Percentiles rank a stretch among this genome's conserved stretches.
Conservation (phyloP, 2,797 vertebrate species). For the Trichosurus vulpecula region DNA sequence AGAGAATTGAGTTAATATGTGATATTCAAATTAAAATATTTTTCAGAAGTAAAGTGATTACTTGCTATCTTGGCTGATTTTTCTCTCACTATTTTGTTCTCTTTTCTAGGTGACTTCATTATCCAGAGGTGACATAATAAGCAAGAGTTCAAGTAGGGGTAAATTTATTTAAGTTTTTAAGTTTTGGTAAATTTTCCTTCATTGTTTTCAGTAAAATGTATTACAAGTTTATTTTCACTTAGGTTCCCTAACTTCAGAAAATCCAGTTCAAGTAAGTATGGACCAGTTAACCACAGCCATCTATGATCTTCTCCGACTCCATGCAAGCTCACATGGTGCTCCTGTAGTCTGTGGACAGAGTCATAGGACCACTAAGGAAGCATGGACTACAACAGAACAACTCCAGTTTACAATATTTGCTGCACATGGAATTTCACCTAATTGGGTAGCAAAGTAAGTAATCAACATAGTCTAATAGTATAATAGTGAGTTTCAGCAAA, state of each 20-base stretch:
- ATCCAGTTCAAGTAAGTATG: conserved; percentile 89
- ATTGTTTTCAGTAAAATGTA: conserved; percentile 41
- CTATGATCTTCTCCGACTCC: conserved; percentile 91
- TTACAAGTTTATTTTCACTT: conserved; percentile 73
- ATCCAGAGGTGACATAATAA: conserved; percentile 81
- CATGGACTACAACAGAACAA: conserved; percentile 92
- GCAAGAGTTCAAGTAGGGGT: conserved; percentile 84
- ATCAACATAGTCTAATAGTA: conserved; percentile 7
- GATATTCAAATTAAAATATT: background rate
- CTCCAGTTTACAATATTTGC: conserved; percentile 96
- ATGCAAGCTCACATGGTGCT: conserved; percentile 88
- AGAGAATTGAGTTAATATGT: background rate
- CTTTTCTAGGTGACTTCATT: conserved; percentile 85
- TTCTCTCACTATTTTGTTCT: conserved; percentile 59
- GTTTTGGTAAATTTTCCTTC: conserved; percentile 51
- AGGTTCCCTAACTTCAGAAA: conserved; percentile 84
- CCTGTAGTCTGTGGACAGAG: conserved; percentile 72
- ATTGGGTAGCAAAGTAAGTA: conserved; percentile 95
- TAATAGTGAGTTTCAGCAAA: conserved; percentile 7
- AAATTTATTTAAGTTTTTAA: conserved; percentile 70
- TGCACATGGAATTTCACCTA: conserved; percentile 91
- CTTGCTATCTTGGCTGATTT: conserved; percentile 43
- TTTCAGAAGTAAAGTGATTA: conserved; percentile 42
- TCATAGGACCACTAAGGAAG: conserved; percentile 86
- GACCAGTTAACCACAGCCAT: conserved; percentile 90